A percentile compares a stretch with the other conserved stretches of the same genome.
phyloP scores from a whole-genome alignment of 2,797 vertebrate genomes.

The Dallia pectoralis region DNA sequence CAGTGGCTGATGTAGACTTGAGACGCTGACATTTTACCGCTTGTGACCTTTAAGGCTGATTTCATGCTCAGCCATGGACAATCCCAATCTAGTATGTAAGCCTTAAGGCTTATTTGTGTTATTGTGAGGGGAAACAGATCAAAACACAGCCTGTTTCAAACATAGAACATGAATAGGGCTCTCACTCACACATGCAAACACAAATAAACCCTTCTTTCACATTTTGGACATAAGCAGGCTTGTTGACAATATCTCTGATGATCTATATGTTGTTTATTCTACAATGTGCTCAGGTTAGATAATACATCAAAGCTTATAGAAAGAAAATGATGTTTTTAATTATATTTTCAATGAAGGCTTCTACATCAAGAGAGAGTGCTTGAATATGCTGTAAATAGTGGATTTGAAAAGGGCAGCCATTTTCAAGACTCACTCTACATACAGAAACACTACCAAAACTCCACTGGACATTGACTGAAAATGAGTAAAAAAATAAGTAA shows the following conservation, averaged over 20 bases:
- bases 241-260: not conserved
- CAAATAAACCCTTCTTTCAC: not conserved
- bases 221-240: not conserved
- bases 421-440: constrained; percentile 25
- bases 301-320: not conserved
- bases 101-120: not conserved
- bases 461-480: constrained; percentile 26
- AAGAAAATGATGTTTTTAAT: not conserved
- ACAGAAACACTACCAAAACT: constrained; percentile 30
- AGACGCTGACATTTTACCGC: not conserved
- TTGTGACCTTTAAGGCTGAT: not conserved
- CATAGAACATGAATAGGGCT: not conserved
- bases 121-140: not conserved
- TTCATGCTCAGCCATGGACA: not conserved
- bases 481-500: not conserved
- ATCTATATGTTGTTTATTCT: not conserved
- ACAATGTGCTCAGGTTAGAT: not conserved
- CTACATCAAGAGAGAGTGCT: constrained; percentile 42
- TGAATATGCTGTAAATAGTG: constrained; percentile 17
- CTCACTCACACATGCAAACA: not conserved
- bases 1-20: not conserved
- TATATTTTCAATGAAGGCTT: not conserved
- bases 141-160: not conserved
- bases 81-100: not conserved
- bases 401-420: constrained; percentile 27